Percentiles rank a stretch among this genome's conserved stretches.
phyloP scores from a whole-genome alignment of 1,140 invertebrate genomes.

The Euborellia annulipes region DNA sequence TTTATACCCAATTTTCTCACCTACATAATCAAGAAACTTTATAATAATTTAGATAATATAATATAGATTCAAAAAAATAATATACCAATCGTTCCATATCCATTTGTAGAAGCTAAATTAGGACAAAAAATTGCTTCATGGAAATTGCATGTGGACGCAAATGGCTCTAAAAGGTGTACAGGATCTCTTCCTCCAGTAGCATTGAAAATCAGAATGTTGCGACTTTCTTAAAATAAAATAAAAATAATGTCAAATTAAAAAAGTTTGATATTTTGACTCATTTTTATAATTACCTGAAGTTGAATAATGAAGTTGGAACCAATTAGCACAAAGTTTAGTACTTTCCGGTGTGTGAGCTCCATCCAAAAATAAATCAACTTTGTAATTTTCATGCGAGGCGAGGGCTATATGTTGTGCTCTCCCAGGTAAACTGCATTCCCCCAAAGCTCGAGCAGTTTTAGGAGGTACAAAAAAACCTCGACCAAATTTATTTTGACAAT shows the following conservation, averaged over 20 bases:
- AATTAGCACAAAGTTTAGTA: conserved; percentile 60
- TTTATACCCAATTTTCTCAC: too few species aligned
- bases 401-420: conserved; percentile 45
- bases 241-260: not conserved
- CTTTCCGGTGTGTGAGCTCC: conserved; percentile 91
- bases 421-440: conserved; percentile 50
- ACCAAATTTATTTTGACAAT: conserved; percentile 1
- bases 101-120: conserved; percentile 34
- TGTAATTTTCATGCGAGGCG: conserved; percentile 13
- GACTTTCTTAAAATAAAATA: conserved; percentile 22
- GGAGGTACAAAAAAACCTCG: conserved; percentile 13
- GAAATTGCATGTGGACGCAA: conserved; percentile 40
- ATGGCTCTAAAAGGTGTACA: conserved; percentile 38
- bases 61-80: too few species aligned
- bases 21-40: too few species aligned
- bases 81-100: too few species aligned
- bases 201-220: conserved; percentile 67
- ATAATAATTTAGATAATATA: too few species aligned
- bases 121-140: conserved; percentile 57
- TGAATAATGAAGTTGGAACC: conserved; percentile 43
- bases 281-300: not conserved
- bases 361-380: conserved; percentile 63
- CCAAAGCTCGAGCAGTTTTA: conserved; percentile 33
- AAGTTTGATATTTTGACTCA: conserved; percentile 8
- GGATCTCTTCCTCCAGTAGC: conserved; percentile 57